Evolutionary conservation across 2,888 invertebrate species (phyloP).

Genomic region (Cristatella mucedo): DNA sequence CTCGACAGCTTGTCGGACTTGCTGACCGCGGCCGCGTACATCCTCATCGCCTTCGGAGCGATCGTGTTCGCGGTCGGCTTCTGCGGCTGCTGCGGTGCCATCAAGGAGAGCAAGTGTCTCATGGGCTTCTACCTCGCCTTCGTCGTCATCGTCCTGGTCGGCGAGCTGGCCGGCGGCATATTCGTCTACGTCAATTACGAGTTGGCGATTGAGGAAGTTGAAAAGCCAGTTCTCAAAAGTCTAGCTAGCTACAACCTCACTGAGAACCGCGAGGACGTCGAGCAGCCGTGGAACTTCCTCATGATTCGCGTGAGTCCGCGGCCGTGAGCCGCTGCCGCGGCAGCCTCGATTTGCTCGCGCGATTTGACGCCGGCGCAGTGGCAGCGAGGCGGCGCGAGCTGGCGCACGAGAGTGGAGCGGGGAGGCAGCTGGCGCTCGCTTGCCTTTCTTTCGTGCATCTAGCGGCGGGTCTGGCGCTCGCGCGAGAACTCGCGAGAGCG

Average conservation of each 20-base stretch:
- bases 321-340: too few species aligned
- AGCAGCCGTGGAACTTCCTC: background rate
- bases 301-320: slow-evolving; percentile 1
- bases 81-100: slow-evolving; percentile 55
- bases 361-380: too few species aligned
- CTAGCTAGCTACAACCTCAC: background rate
- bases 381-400: too few species aligned
- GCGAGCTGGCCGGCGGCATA: slow-evolving; percentile 51
- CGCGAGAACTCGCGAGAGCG: too few species aligned
- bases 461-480: too few species aligned
- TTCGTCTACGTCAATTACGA: slow-evolving; percentile 32
- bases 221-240: background rate
- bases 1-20: slow-evolving; percentile 51
- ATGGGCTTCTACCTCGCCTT: slow-evolving; percentile 47
- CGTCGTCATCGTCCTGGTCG: slow-evolving; percentile 47
- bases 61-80: slow-evolving; percentile 56
- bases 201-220: background rate
- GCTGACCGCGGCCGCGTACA: slow-evolving; percentile 52
- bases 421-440: too few species aligned
- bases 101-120: slow-evolving; percentile 42
- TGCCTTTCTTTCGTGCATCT: too few species aligned
- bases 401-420: too few species aligned
- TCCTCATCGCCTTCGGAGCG: slow-evolving; percentile 51
- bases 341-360: too few species aligned
- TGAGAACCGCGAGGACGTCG: background rate